Conservation (phyloP, 2,888 invertebrate genomes). For the Ernsta delagoae region DNA sequence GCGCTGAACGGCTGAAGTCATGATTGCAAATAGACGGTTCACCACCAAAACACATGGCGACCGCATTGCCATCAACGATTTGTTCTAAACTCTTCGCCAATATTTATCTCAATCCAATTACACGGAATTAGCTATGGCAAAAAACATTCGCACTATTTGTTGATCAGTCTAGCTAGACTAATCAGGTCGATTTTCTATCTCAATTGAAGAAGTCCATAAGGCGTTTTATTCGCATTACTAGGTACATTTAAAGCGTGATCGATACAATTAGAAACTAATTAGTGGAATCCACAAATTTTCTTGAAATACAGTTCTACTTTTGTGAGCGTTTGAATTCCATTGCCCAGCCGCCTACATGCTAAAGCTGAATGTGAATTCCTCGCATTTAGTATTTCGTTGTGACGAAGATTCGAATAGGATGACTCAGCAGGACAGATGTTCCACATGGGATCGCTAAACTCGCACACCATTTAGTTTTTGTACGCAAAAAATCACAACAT, state of each 20-base stretch:
- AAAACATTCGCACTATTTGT: neutral
- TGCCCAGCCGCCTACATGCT: slow-evolving; percentile 12
- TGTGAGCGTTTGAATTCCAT: slow-evolving; percentile 6
- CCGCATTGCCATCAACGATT: neutral
- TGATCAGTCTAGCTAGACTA: neutral
- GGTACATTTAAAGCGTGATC: neutral
- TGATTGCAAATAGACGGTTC: slow-evolving; percentile 25
- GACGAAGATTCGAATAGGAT: slow-evolving; percentile 3
- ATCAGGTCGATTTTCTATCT: neutral
- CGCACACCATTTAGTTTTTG: slow-evolving; percentile 18
- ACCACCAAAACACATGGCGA: slow-evolving; percentile 18
- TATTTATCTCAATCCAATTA: neutral
- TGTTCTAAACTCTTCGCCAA: slow-evolving; percentile 1
- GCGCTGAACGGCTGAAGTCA: slow-evolving; percentile 23
- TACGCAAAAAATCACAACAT: slow-evolving; percentile 11
- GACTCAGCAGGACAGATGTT: slow-evolving; percentile 26
- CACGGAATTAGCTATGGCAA: neutral
- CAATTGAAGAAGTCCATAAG: too few species aligned
- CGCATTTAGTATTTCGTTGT: slow-evolving; percentile 10
- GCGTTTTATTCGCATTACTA: too few species aligned
- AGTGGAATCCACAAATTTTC: neutral
- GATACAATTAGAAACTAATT: neutral
- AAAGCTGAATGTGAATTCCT: slow-evolving; percentile 18
- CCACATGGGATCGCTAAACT: slow-evolving; percentile 15
- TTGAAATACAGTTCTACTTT: slow-evolving; percentile 21